phyloP scores from a whole-genome alignment of 2,888 invertebrate species.

The Lasioglossum oenotherae region DNA sequence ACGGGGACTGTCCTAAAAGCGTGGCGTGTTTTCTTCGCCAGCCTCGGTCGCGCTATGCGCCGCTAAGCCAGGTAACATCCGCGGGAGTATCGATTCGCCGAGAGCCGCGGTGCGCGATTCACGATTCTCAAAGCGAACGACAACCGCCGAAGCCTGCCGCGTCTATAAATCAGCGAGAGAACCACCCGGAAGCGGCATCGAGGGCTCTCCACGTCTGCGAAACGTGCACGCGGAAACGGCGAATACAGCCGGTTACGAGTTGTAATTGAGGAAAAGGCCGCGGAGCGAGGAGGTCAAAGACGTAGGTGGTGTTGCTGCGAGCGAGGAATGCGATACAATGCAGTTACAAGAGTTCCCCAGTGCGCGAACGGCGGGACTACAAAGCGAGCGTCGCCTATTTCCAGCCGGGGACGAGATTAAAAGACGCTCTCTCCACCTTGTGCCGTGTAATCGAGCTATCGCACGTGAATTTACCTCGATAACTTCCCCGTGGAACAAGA shows the following conservation, averaged over 20 bases:
- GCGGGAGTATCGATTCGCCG: neutral
- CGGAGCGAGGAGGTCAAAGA: conserved; percentile 29
- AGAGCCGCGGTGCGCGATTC: neutral
- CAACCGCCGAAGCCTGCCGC: neutral
- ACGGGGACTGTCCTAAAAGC: conserved; percentile 28
- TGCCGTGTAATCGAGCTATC: neutral
- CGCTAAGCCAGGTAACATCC: neutral
- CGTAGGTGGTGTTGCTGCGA: conserved; percentile 17
- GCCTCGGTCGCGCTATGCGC: neutral
- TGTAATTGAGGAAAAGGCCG: conserved; percentile 26
- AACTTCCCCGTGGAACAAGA: neutral
- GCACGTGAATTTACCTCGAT: neutral
- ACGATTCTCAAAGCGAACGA: neutral
- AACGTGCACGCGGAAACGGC: conserved; percentile 16
- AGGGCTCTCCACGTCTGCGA: neutral
- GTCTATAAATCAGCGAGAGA: conserved; percentile 18
- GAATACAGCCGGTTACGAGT: conserved; percentile 6
- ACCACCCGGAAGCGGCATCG: neutral
- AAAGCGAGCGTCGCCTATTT: conserved; percentile 3
- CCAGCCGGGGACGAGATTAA: neutral
- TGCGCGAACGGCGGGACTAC: neutral
- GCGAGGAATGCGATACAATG: conserved; percentile 17
- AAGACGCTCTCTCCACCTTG: neutral
- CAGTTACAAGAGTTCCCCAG: neutral
- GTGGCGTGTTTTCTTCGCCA: neutral